Evolutionary conservation across 92 coral and sea anemone species (phyloP).

Genomic region (Heteractis magnifica): DNA sequence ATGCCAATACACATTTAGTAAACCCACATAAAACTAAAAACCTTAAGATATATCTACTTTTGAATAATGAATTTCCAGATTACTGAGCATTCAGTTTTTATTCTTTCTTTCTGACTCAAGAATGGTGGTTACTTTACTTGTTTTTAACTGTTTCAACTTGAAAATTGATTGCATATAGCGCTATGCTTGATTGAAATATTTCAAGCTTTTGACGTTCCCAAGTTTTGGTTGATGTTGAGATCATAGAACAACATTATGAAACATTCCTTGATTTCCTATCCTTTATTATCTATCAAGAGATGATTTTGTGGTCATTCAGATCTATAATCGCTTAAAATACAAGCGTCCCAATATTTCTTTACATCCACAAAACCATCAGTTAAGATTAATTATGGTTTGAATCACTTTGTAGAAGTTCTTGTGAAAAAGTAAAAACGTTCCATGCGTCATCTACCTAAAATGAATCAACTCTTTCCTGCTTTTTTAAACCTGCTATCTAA

Average conservation of each 20-base stretch:
- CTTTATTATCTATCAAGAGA: neutral
- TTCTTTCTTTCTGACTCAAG: neutral
- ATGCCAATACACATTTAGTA: neutral
- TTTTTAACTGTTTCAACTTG: neutral
- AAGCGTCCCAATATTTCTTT: neutral
- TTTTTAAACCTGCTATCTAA: neutral
- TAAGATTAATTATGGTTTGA: too few relatives aligned
- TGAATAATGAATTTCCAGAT: neutral
- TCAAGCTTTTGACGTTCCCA: neutral
- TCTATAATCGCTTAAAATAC: neutral
- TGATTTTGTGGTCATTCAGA: constrained; percentile 1
- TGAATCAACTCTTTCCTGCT: neutral
- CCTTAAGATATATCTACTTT: neutral
- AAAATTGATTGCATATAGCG: neutral
- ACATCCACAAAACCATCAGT: too few relatives aligned
- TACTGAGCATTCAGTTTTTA: neutral
- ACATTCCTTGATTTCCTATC: neutral
- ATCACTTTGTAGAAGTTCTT: neutral
- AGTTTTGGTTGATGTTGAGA: neutral
- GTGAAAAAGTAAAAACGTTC: neutral
- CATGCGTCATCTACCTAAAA: neutral
- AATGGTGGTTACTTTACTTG: neutral
- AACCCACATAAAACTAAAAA: neutral
- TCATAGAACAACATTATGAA: neutral
- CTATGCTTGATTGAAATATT: neutral